A percentile compares a stretch with the other conserved stretches of the same genome.
These are phyloP conservation scores for Sipha maydis DNA, from an alignment of 2,888 invertebrate species.

Conservation along the genomic window DNA sequence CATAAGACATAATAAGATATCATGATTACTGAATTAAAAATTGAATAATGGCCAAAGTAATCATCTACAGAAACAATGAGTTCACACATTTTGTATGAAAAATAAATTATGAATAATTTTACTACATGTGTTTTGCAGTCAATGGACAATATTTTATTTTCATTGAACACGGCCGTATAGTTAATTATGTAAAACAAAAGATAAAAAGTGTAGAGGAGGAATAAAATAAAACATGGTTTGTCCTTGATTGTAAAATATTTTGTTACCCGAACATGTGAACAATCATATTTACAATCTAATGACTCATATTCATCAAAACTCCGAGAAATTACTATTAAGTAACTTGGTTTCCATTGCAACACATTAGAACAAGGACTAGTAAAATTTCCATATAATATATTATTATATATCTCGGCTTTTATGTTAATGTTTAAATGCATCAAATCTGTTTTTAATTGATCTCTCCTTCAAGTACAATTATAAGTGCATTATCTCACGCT, in stretches of 20 bases:
- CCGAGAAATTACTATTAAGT: constrained; percentile 24
- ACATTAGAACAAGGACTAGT: constrained; percentile 46
- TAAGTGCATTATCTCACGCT: constrained; percentile 59
- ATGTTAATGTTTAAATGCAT: constrained; percentile 46
- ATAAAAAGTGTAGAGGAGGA: constrained; percentile 32
- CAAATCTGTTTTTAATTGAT: constrained; percentile 56
- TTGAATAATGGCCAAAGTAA: constrained; percentile 51
- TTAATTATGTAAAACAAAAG: constrained; percentile 54
- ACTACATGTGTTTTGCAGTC: background rate
- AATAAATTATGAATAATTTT: background rate
- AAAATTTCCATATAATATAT: constrained; percentile 56
- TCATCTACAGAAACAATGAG: constrained; percentile 49
- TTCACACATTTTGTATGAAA: constrained; percentile 31
- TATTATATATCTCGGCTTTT: constrained; percentile 33
- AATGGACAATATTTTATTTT: constrained; percentile 39
- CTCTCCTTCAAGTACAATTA: constrained; percentile 29
- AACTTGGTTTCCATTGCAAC: background rate
- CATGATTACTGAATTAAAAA: constrained; percentile 42
- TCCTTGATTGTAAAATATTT: constrained; percentile 45
- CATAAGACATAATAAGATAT: constrained; percentile 41
- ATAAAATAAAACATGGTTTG: constrained; percentile 35
- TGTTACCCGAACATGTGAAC: constrained; percentile 36
- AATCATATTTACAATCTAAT: constrained; percentile 25
- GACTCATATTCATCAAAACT: constrained; percentile 38
- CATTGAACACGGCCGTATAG: constrained; percentile 36